Evolutionary conservation across 2,797 vertebrate species (phyloP).

Genomic region (Mormyrops boulengeri): DNA sequence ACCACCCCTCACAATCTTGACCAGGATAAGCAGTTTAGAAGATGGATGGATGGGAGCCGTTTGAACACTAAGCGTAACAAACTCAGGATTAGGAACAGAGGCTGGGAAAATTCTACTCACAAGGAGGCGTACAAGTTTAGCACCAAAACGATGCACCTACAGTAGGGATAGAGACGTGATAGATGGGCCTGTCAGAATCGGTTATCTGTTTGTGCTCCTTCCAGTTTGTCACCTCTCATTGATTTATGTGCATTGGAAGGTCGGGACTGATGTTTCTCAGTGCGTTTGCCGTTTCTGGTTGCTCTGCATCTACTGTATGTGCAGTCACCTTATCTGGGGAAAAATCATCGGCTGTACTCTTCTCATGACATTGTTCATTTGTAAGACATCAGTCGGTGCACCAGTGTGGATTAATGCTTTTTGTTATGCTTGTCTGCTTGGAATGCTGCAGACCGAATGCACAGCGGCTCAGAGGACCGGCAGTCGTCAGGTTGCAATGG

Average conservation of each 20-base stretch:
- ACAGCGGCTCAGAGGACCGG: constrained; percentile 17
- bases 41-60: neutral
- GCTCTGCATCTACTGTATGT: constrained; percentile 13
- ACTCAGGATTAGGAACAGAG: neutral
- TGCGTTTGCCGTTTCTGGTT: constrained; percentile 8
- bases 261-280: neutral
- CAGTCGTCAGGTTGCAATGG: neutral
- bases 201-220: constrained; percentile 37
- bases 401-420: constrained; percentile 27
- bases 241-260: constrained; percentile 31
- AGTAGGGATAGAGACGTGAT: constrained; percentile 28
- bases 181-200: constrained; percentile 30
- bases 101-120: neutral
- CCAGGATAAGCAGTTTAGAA: neutral
- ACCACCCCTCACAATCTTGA: neutral
- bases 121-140: neutral
- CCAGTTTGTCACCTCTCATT: constrained; percentile 23
- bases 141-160: constrained; percentile 14
- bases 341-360: constrained; percentile 17
- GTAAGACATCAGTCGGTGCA: constrained; percentile 18
- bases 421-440: constrained; percentile 21
- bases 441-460: constrained; percentile 22
- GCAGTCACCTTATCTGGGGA: constrained; percentile 14
- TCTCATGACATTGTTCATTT: constrained; percentile 30
- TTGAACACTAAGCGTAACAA: neutral